Evolutionary conservation across 2,113 vertebrate species (phyloP).

Genomic region (Tichodroma muraria): DNA sequence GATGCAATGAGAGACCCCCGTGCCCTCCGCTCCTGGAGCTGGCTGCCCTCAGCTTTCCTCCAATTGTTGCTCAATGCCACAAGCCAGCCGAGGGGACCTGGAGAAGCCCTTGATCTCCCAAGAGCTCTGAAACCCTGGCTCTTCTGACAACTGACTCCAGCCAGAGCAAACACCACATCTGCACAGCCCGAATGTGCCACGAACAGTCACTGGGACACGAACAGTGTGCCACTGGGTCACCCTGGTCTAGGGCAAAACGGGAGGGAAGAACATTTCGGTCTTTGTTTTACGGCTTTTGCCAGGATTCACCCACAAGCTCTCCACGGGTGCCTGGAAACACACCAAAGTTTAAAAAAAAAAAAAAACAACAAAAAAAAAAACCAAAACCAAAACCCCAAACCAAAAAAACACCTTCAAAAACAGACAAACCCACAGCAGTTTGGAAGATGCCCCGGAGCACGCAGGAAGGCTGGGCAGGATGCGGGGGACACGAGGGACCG

Average conservation of each 20-base stretch:
- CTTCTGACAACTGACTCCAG: accelerated
- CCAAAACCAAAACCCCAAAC: too few relatives aligned
- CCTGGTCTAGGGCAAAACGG: not conserved
- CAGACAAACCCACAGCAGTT: not conserved
- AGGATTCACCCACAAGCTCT: not conserved
- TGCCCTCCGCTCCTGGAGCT: not conserved
- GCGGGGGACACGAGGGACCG: not conserved
- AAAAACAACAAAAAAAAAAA: not conserved
- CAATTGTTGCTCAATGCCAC: not conserved
- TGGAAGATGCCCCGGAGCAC: not conserved
- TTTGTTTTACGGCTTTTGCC: not conserved
- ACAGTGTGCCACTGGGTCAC: slow-evolving; percentile 9
- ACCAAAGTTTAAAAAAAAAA: not conserved
- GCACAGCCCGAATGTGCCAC: not conserved
- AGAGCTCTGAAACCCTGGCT: not conserved
- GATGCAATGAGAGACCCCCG: not conserved
- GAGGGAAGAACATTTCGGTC: not conserved
- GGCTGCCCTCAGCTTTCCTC: not conserved
- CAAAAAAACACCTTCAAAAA: not conserved
- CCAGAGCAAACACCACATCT: not conserved
- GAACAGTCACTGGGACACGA: not conserved
- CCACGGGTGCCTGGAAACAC: not conserved
- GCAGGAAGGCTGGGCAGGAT: not conserved
- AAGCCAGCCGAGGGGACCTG: not conserved
- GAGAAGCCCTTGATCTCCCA: not conserved